These are phyloP conservation scores for Cyclina sinensis DNA, from an alignment of 1,140 invertebrate genomes.

Conservation along the genomic window DNA sequence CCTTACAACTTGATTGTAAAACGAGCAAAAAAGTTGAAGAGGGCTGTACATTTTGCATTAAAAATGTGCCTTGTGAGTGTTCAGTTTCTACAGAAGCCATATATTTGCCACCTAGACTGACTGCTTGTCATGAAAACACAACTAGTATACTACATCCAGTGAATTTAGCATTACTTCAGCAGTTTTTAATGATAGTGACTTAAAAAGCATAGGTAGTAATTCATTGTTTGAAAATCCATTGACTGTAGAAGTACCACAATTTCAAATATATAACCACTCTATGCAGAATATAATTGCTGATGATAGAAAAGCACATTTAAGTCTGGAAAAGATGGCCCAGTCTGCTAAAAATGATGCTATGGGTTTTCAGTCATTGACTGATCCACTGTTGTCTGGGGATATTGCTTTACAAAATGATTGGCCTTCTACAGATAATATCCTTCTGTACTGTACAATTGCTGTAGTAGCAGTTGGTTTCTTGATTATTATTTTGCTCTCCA, in stretches of 20 bases:
- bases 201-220: background rate
- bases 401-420: background rate
- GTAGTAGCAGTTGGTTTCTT: background rate
- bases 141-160: conserved; percentile 44
- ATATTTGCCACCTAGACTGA: conserved; percentile 44
- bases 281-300: conserved; percentile 7
- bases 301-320: conserved; percentile 43
- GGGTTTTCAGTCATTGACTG: conserved; percentile 39
- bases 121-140: conserved; percentile 38
- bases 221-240: background rate
- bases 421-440: background rate
- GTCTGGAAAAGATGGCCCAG: conserved; percentile 24
- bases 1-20: conserved; percentile 49
- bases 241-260: background rate
- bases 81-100: conserved; percentile 54
- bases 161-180: conserved; percentile 18
- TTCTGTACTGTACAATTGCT: background rate
- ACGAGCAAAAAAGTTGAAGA: conserved; percentile 26
- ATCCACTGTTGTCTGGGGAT: conserved; percentile 1
- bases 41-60: conserved; percentile 61
- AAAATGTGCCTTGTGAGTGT: conserved; percentile 51
- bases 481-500: background rate
- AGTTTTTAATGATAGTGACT: background rate
- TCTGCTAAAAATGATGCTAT: conserved; percentile 32
- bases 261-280: conserved; percentile 31